Percentiles rank a stretch among this genome's conserved stretches.
phyloP scores from a whole-genome alignment of 2,797 vertebrate species.

The Tadarida brasiliensis region DNA sequence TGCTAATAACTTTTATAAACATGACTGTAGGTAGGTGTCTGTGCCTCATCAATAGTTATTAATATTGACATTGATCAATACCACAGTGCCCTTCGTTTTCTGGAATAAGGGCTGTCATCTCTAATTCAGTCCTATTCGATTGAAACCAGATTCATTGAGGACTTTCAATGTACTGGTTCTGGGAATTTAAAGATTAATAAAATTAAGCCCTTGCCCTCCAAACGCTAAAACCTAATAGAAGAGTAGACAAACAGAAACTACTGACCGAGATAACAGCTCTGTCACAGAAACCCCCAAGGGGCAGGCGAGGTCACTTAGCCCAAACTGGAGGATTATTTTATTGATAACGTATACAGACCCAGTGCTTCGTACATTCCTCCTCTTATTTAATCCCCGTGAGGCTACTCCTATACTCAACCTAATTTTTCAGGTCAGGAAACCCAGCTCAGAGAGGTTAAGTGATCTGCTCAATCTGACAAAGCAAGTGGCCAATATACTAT shows the following conservation, averaged over 20 bases:
- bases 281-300: background rate
- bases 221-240: background rate
- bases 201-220: conserved; percentile 20
- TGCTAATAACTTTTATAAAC: background rate
- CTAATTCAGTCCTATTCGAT: background rate
- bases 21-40: background rate
- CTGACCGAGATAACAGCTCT: background rate
- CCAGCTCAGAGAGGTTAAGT: conserved; percentile 39
- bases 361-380: background rate
- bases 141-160: conserved; percentile 19
- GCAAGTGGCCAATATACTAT: conserved; percentile 42
- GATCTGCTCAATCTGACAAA: conserved; percentile 35
- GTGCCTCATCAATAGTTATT: background rate
- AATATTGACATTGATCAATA: background rate
- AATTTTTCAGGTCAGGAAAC: conserved; percentile 48
- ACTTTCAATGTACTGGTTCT: background rate
- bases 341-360: background rate
- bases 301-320: background rate
- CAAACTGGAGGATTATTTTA: background rate
- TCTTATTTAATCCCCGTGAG: background rate
- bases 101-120: conserved; percentile 17
- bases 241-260: conserved; percentile 20
- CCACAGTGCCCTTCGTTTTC: background rate
- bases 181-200: conserved; percentile 55
- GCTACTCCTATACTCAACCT: background rate